Percentiles rank a stretch among this genome's conserved stretches.
Conservation (phyloP, 2,888 invertebrate species). For the Allygus modestus region DNA sequence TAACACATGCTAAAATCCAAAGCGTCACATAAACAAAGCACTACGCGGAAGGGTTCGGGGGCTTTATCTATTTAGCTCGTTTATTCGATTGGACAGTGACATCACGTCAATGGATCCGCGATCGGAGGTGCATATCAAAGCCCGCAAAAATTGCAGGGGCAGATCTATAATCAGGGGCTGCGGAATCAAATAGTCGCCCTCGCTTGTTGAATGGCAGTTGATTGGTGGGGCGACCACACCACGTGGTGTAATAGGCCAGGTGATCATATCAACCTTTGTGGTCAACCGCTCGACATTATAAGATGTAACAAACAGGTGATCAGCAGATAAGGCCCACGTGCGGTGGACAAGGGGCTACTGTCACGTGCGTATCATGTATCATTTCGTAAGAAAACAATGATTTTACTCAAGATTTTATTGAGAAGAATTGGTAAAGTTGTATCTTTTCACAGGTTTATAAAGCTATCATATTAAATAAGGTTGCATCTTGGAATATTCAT, state of each 20-base stretch:
- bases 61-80: background rate
- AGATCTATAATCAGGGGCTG: conserved; percentile 30
- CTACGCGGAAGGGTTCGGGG: background rate
- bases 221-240: background rate
- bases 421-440: too few species aligned
- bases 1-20: too few species aligned
- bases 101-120: background rate
- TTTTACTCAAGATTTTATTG: too few species aligned
- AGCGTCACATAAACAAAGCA: too few species aligned
- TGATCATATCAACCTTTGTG: background rate
- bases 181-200: conserved; percentile 32
- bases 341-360: background rate
- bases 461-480: too few species aligned
- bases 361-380: too few species aligned
- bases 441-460: too few species aligned
- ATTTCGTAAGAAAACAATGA: too few species aligned
- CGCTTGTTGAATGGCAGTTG: conserved; percentile 7
- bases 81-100: conserved; percentile 23
- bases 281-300: background rate
- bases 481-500: too few species aligned
- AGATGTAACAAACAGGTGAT: conserved; percentile 14
- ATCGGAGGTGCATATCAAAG: conserved; percentile 19
- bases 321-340: background rate
- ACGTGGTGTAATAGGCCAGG: background rate
- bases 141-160: conserved; percentile 35